A percentile compares a stretch with the other conserved stretches of the same genome.
phyloP scores from a whole-genome alignment of 2,888 invertebrate species.

The Opisthograptis luteolata region DNA sequence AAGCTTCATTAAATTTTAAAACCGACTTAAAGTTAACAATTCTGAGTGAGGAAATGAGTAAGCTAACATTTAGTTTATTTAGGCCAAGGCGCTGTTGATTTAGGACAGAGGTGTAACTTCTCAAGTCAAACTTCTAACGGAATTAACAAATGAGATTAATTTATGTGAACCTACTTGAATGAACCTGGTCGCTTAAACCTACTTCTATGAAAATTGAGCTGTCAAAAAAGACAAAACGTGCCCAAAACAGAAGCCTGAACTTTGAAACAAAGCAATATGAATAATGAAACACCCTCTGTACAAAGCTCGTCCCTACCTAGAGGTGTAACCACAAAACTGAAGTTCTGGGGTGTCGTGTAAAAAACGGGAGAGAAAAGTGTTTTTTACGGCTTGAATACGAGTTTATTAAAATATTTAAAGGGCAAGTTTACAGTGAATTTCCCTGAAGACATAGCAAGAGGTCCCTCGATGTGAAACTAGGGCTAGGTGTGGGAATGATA shows the following conservation, averaged over 20 bases:
- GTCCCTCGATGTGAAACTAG: conserved; percentile 68
- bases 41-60: conserved; percentile 18
- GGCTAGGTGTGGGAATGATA: conserved; percentile 71
- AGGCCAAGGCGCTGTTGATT: conserved; percentile 35
- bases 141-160: conserved; percentile 29
- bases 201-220: conserved; percentile 51
- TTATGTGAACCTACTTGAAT: conserved; percentile 19
- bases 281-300: conserved; percentile 77
- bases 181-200: conserved; percentile 18
- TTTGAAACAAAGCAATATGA: conserved; percentile 79
- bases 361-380: conserved; percentile 78
- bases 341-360: conserved; percentile 64
- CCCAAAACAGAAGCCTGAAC: conserved; percentile 63
- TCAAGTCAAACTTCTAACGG: conserved; percentile 19
- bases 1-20: conserved; percentile 41
- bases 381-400: conserved; percentile 82
- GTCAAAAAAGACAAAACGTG: conserved; percentile 70
- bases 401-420: conserved; percentile 84
- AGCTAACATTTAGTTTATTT: conserved; percentile 29
- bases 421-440: conserved; percentile 78
- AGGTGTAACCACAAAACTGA: conserved; percentile 53
- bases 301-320: conserved; percentile 49
- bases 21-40: conserved; percentile 23
- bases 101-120: conserved; percentile 32
- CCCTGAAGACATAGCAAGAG: conserved; percentile 76